phyloP scores from a whole-genome alignment of 2,113 vertebrate genomes.

The Propithecus coquereli region DNA sequence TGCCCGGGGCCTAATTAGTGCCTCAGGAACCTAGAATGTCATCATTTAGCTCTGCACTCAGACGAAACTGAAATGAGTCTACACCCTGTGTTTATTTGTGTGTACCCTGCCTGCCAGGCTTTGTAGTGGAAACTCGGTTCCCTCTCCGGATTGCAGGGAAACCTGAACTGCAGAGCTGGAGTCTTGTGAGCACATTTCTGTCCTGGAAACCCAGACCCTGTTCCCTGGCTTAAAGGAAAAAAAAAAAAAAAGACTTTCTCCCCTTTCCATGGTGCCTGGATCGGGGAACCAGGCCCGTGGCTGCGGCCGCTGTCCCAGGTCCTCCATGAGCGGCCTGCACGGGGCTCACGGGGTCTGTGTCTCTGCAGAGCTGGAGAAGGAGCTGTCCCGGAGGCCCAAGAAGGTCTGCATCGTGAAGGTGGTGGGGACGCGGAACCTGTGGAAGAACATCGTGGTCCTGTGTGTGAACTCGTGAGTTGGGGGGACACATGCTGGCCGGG shows the following conservation, averaged over 20 bases:
- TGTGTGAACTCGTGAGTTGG: conserved; percentile 99
- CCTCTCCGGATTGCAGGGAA: rapidly evolving
- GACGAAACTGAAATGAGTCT: background rate
- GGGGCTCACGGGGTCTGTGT: background rate
- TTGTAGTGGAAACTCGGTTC: background rate
- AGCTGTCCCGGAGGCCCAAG: conserved; percentile 90
- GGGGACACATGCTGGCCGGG: rapidly evolving
- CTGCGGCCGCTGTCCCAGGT: rapidly evolving
- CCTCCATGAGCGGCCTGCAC: background rate
- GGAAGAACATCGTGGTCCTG: conserved; percentile 98
- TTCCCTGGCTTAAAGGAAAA: background rate
- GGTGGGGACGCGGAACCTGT: conserved; percentile 95
- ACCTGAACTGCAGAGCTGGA: rapidly evolving
- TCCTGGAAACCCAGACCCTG: background rate
- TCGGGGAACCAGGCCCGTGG: background rate
- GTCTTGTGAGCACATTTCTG: background rate
- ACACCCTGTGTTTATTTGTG: rapidly evolving
- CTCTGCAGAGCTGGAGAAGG: conserved; percentile 93
- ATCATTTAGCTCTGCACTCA: background rate
- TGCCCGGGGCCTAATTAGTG: background rate
- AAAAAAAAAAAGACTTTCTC: rapidly evolving
- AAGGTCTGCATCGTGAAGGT: conserved; percentile 95
- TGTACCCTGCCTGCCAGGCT: background rate
- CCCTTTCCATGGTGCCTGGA: background rate
- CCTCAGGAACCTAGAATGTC: background rate